Evolutionary conservation across 2,888 invertebrate genomes (phyloP).

Genomic region (Siphlonurus alternatus): DNA sequence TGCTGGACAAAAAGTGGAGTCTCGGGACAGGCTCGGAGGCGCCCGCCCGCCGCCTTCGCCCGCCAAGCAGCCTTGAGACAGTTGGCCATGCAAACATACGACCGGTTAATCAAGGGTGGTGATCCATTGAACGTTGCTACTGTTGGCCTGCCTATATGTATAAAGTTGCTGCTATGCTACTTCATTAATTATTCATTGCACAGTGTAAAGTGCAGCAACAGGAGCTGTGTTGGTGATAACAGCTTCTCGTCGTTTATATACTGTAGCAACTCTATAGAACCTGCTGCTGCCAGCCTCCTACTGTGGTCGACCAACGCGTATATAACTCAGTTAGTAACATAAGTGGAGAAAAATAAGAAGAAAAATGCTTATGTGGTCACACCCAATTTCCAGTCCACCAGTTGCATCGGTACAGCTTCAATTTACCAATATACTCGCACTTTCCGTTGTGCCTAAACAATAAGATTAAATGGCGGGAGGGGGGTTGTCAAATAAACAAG

Average conservation of each 20-base stretch:
- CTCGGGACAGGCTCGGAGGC: neutral
- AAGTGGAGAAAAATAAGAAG: neutral
- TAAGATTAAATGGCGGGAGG: too few relatives aligned
- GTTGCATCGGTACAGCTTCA: too few relatives aligned
- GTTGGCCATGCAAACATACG: neutral
- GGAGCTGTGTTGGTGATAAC: neutral
- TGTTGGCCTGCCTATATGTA: too few relatives aligned
- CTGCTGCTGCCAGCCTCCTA: neutral
- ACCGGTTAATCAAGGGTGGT: neutral
- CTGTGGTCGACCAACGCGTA: neutral
- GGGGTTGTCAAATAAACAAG: too few relatives aligned
- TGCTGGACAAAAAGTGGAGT: neutral
- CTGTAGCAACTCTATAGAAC: neutral
- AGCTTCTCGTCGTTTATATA: neutral
- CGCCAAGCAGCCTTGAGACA: neutral
- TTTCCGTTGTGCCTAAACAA: too few relatives aligned
- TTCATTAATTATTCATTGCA: neutral
- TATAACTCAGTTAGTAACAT: neutral
- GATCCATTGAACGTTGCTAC: too few relatives aligned
- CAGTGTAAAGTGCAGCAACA: neutral
- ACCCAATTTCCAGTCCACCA: too few relatives aligned
- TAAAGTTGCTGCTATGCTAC: neutral
- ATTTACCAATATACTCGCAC: too few relatives aligned
- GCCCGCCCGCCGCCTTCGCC: neutral
- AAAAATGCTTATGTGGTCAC: neutral